Evolutionary conservation across 1,140 invertebrate genomes (phyloP), one percentile per base, ranked within the genome.

Genomic region (Tribolium madens): DNA sequence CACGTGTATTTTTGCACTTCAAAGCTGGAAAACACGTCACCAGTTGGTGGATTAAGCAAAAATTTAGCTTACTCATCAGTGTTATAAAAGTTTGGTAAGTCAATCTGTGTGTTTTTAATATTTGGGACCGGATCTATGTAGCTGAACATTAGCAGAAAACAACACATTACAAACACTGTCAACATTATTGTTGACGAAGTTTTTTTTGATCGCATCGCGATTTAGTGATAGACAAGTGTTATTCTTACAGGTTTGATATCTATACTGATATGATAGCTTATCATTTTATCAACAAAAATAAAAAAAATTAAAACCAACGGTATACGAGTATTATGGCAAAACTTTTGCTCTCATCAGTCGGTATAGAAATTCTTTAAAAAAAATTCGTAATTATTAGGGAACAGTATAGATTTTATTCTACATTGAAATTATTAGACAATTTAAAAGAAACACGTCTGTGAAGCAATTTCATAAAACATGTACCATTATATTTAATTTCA

Each of bases 1-100:
- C 70, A 72, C 5, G 70, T 72, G 70, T 52, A 72, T 31, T 7
- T 3, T 10, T 31, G 9, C 18, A 31, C 70, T 12, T 14, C 13
- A 52, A 72, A 50, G 12, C 70, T 72, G 7, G 1, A 17, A 42
- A 12, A 48, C n/a, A 71, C 5, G 21, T 3, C 50, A 14, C 14
- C 2, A 18, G 12, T 2, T 12, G 14, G 12, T 14, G 15, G 12
- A n/a, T 17, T 57, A 1, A 10, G 52, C 17, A 9, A 57, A 57
- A 2, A 17, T 9, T 57, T 57, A 3, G 17, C 52, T 57, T 57
- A 57, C 52, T 57, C 48, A 14, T 47, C 50, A 14, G 10, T 52
- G n/a, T 53, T 53, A 4, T 26, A 26, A 26, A 14, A 9, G 10
- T n/a, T 57, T 18, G 52, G 52, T 2, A 57, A 57, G 21, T 3